Evolutionary conservation across 2,113 vertebrate species (phyloP), one percentile per base, ranked within the genome.

Genomic region (Castor canadensis): DNA sequence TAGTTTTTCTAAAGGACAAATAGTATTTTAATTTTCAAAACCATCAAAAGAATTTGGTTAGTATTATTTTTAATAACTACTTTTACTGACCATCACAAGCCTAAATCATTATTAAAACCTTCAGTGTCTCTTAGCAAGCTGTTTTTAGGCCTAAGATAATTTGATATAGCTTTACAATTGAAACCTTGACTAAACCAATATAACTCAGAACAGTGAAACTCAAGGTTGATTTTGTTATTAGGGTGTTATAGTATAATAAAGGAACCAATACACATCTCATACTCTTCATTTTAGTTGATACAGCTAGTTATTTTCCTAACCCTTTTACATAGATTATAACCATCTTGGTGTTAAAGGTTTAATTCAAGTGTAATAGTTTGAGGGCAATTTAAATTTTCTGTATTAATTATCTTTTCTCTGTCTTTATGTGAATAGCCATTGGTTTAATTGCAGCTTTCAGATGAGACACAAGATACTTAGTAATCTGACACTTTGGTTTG

Each of bases 321-420:
- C 91, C 45, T 85, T 15, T 85, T 71, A 58, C 56, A 83, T 52
- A 93, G 72, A 88, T 67, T 87, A 80, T 91, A 95, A 94, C 43
- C 73, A 92, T 81, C 32, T 79, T 87, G 16, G 22, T 71, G 32
- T 91, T 88, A 96, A 96, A 81, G 20, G 22, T 91, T 95, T 95
- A 83, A 52, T 88, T 93, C 66, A 64, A 87, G 30, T 81, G 7
- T 93, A 43, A 84, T 32, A 73, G 10, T 85, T 96, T 91, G 43
- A n/a, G 56, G 45, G 66, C 28, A 94, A 95, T 93, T 92, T 93
- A 60, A 90, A 91, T 93, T 95, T 69, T 91, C 79, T 75, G 3
- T 96, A 79, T 88, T 93, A 56, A 83, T 91, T 80, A 77, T 60
- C 35, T 87, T 30, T 72, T 85, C 26, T 93, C 69, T 90, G 22